Conservation (phyloP, 2,113 vertebrate genomes). For the Malurus cyaneus region DNA sequence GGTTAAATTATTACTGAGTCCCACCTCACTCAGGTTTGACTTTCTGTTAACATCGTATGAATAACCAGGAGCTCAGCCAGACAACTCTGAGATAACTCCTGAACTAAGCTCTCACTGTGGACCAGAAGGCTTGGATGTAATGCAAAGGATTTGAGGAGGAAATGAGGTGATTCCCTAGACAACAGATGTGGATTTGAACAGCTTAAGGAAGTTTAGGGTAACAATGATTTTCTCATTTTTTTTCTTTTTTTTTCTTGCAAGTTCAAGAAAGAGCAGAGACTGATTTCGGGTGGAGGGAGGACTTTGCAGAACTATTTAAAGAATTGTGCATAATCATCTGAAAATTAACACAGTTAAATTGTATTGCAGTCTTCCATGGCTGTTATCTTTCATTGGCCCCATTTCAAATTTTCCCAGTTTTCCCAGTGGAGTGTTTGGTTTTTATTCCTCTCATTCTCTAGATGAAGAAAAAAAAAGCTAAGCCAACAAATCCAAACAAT, state of each 20-base stretch:
- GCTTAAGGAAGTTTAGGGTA: not conserved
- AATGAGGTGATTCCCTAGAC: slow-evolving; percentile 29
- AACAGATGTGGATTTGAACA: slow-evolving; percentile 14
- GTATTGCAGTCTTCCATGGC: not conserved
- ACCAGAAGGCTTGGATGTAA: not conserved
- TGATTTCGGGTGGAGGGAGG: not conserved
- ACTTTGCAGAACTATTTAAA: not conserved
- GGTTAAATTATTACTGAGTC: not conserved
- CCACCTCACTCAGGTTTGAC: not conserved
- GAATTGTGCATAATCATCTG: not conserved
- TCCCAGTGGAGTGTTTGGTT: not conserved
- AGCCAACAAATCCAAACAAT: not conserved
- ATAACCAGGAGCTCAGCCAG: not conserved
- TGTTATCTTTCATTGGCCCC: slow-evolving; percentile 22
- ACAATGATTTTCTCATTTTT: not conserved
- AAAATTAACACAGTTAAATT: slow-evolving; percentile 18
- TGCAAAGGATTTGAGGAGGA: slow-evolving; percentile 5
- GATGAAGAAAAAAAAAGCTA: not conserved
- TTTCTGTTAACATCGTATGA: not conserved
- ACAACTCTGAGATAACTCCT: not conserved
- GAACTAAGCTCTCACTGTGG: not conserved
- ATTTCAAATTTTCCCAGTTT: not conserved
- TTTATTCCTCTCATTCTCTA: not conserved
- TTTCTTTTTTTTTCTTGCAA: not conserved
- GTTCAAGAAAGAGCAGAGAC: not conserved